Percentiles rank a stretch among this genome's conserved stretches.
Conservation (phyloP, 35 echinoderm and acorn worm genomes). For the Patiria miniata region DNA sequence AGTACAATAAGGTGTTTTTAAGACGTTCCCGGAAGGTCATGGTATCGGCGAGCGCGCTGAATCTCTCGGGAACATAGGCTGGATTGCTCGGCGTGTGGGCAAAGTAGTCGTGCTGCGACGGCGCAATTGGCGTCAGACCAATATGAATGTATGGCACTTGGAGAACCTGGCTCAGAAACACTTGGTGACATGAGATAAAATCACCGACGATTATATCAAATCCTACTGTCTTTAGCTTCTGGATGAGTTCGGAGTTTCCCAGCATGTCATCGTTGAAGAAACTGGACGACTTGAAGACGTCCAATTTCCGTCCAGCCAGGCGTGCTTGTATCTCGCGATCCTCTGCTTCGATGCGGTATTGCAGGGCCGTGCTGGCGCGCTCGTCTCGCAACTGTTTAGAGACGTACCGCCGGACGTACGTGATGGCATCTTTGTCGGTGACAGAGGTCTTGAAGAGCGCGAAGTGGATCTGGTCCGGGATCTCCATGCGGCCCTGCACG, state of each 20-base stretch:
- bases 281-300: background rate
- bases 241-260: background rate
- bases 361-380: background rate
- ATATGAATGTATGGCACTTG: background rate
- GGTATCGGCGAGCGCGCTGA: no score
- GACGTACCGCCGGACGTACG: background rate
- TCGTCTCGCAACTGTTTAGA: background rate
- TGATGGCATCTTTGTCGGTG: no score
- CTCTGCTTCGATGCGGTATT: background rate
- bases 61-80: no score
- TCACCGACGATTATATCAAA: slow-evolving; percentile 6
- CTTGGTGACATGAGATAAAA: background rate
- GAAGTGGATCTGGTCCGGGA: no score
- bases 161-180: background rate
- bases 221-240: slow-evolving; percentile 4
- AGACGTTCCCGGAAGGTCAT: no score
- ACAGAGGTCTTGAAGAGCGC: no score
- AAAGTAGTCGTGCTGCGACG: no score
- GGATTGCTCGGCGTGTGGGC: no score
- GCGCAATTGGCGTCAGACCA: no score
- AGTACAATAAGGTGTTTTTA: no score
- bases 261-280: background rate
- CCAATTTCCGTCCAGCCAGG: background rate
- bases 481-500: no score
- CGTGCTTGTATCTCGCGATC: background rate